Evolutionary conservation across 1,140 invertebrate genomes (phyloP).

Genomic region (Pristionchus pacificus): DNA sequence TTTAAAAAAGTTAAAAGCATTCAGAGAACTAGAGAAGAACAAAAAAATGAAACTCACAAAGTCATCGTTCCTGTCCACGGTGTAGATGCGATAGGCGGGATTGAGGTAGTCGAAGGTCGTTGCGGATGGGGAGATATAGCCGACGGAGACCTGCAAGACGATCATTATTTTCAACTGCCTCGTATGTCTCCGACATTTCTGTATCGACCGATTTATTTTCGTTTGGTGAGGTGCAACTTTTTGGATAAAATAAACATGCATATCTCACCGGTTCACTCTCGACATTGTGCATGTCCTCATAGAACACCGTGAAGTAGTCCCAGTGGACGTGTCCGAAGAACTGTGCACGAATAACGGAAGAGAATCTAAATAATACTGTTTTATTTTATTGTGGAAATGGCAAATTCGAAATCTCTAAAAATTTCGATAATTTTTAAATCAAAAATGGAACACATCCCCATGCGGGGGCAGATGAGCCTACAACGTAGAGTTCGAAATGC

Average conservation of each 20-base stretch:
- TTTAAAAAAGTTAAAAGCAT: neutral
- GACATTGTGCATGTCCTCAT: slow-evolving; percentile 52
- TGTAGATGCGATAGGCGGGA: slow-evolving; percentile 54
- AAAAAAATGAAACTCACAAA: slow-evolving; percentile 21
- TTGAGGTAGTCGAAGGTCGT: slow-evolving; percentile 49
- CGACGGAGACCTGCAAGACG: slow-evolving; percentile 32
- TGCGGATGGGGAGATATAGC: slow-evolving; percentile 49
- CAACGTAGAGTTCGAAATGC: no score
- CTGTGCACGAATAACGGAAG: slow-evolving; percentile 81
- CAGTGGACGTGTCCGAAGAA: slow-evolving; percentile 93
- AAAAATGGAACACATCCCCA: no score
- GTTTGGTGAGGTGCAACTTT: no score
- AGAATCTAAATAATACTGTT: slow-evolving; percentile 65
- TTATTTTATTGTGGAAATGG: no score
- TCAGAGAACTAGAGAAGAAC: neutral
- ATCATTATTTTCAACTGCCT: no score
- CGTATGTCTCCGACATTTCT: no score
- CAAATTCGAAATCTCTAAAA: no score
- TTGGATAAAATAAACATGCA: no score
- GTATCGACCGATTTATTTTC: no score
- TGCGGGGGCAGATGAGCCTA: no score
- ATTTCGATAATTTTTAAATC: no score
- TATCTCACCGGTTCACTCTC: no score
- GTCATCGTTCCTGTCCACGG: slow-evolving; percentile 31
- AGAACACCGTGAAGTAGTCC: slow-evolving; percentile 80